These are phyloP conservation scores for Cyprinella venusta DNA, from an alignment of 2,797 vertebrate species.

Conservation along the genomic window DNA sequence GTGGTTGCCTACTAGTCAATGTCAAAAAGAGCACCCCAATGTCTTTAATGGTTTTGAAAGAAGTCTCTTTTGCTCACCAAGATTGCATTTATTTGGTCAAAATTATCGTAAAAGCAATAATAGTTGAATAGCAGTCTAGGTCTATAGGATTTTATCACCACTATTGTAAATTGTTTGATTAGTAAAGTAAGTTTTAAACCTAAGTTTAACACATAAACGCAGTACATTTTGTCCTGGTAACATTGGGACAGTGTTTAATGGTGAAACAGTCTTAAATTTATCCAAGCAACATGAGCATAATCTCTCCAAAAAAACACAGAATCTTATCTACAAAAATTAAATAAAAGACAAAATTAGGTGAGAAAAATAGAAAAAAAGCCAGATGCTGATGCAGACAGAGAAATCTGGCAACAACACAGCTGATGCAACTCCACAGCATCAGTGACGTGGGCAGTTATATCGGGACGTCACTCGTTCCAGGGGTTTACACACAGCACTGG, in stretches of 20 bases:
- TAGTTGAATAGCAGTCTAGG: background rate
- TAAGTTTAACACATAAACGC: background rate
- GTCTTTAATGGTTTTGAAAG: background rate
- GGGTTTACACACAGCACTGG: constrained; percentile 48
- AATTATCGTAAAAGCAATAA: background rate
- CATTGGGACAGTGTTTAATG: background rate
- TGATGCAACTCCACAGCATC: constrained; percentile 42
- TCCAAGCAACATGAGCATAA: background rate
- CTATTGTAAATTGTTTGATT: background rate
- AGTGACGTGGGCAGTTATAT: constrained; percentile 47
- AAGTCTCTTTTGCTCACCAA: background rate
- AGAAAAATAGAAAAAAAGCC: background rate
- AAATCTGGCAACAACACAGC: constrained; percentile 16
- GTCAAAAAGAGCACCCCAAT: background rate
- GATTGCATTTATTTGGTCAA: background rate
- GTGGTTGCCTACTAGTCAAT: background rate
- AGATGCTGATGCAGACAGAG: background rate
- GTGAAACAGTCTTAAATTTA: background rate
- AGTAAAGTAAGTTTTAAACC: background rate
- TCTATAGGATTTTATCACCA: background rate
- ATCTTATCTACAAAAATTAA: background rate
- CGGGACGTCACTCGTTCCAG: constrained; percentile 45
- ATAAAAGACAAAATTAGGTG: background rate
- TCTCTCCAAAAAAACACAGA: background rate
- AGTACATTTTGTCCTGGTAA: background rate